Conservation (phyloP, 92 coral and sea anemone species). For the Plumapathes pennacea region DNA sequence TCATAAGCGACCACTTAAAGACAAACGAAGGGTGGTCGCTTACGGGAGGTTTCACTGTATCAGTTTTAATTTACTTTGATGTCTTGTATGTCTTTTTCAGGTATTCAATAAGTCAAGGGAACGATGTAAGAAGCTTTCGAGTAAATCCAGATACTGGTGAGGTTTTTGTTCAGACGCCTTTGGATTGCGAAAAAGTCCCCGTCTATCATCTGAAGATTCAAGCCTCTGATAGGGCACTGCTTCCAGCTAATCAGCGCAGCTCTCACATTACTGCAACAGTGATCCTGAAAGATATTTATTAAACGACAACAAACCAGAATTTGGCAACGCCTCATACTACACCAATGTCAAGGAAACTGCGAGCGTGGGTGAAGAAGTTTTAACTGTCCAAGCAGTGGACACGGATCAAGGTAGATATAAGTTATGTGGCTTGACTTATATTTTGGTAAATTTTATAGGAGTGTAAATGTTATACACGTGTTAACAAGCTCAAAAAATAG, state of each 20-base stretch:
- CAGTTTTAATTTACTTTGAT: too few relatives aligned
- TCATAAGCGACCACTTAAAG: too few relatives aligned
- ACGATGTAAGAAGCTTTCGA: constrained; percentile 70
- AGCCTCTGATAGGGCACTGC: constrained; percentile 54
- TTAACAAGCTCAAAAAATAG: too few relatives aligned
- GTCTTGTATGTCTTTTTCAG: constrained; percentile 9
- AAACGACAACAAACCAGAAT: constrained; percentile 82
- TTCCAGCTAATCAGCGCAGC: constrained; percentile 49
- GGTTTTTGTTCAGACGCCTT: constrained; percentile 58
- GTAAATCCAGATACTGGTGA: constrained; percentile 52
- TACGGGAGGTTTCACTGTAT: too few relatives aligned
- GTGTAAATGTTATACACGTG: too few relatives aligned
- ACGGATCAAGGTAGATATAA: constrained; percentile 79
- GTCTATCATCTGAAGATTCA: constrained; percentile 34
- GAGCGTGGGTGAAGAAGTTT: constrained; percentile 43
- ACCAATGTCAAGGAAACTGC: constrained; percentile 71
- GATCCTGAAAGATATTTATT: constrained; percentile 49
- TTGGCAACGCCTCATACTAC: constrained; percentile 39
- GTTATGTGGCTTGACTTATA: too few relatives aligned
- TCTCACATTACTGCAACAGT: constrained; percentile 42
- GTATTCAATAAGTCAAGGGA: constrained; percentile 54
- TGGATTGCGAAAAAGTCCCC: constrained; percentile 72
- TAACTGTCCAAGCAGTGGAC: constrained; percentile 69
- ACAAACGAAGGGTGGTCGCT: too few relatives aligned
- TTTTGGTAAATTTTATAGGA: too few relatives aligned